Base-by-base conservation (phyloP, 2,888 invertebrate species). In the Hedychridium roseum region DNA sequence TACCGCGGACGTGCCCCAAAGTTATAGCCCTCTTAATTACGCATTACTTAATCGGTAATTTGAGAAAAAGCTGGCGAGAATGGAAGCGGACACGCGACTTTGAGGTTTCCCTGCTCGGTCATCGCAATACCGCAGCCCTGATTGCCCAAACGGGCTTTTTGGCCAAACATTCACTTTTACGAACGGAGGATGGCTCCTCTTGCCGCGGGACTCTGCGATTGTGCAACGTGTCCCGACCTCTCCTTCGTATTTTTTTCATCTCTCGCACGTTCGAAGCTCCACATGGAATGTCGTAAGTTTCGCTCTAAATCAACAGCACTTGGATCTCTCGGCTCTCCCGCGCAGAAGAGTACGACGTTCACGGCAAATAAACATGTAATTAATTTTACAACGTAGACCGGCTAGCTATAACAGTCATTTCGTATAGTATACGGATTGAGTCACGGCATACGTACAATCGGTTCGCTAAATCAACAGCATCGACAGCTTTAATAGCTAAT, bases 91-190 rank as follows among this genome's bases (percentile, higher is more conserved):
- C 43, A 18, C 40, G 34, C 23, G 16, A 2, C 30, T 40, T 43
- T 34, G 15, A 5, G 11, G 20, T 43, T 36, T 18, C 17, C n/a
- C n/a, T 43, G 1, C 27, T 9, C 31, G n/a, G 40, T 39, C 9
- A 9, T 23, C n/a, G 1, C 7, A 14, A n/a, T 18, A 36, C 30
- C 37, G 12, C 34, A 57, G 40, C 50, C 37, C 46, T 49, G 54
- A 60, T 60, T 53, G 47, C 48, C 3, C 45, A 41, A 50, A 37
- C 31, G 50, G 50, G n/a, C 58, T 60, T 68, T 64, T 65, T 50
- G 50, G 53, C 38, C 44, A 65, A 68, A 62, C 63, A 40, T 66
- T 69, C 64, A 60, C 64, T 68, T 68, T 66, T 66, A 48, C 50
- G 41, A 53, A 28, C 50, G n/a, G 36, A 54, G 43, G 38, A 54